Base-by-base conservation (phyloP, 2,888 invertebrate species). In the Agapostemon virescens region DNA sequence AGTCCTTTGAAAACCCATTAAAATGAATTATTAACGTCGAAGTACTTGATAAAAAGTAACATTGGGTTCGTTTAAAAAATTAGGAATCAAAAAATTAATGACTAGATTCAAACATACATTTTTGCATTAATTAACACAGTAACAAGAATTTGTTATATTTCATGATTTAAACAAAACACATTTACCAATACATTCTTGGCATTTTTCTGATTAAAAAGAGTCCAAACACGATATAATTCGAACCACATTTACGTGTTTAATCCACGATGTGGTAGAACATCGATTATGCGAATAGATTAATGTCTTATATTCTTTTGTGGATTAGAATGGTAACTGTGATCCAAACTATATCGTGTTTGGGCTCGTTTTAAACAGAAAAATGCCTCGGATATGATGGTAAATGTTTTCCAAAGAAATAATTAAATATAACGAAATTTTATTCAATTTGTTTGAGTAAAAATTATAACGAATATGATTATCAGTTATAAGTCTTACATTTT, bases 401-500 rank as follows among this genome's bases (percentile, higher is more conserved):
- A n/a, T n/a, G n/a, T n/a, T n/a, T n/a, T n/a, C n/a, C n/a, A n/a
- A n/a, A n/a, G n/a, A n/a, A n/a, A n/a, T n/a, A n/a, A n/a, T n/a
- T n/a, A n/a, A n/a, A n/a, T n/a, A n/a, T n/a, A n/a, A n/a, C n/a
- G n/a, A n/a, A n/a, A n/a, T n/a, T n/a, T n/a, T n/a, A n/a, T n/a
- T n/a, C n/a, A n/a, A n/a, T n/a, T n/a, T n/a, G n/a, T n/a, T n/a
- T n/a, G n/a, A n/a, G n/a, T n/a, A n/a, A n/a, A n/a, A n/a, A n/a
- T n/a, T n/a, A n/a, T n/a, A n/a, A n/a, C 9, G 49, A 49, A n/a
- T 49, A n/a, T 3, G 49, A 11, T 33, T 2, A 2, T 4, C 2
- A 33, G 33, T 5, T 4, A 33, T 33, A 33, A 33, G 3, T 81
- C 91, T 91, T 90, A 95, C 97, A 90, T 97, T 95, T 93, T 97